A percentile compares a stretch with the other conserved stretches of the same genome.
These are phyloP conservation scores for Vidua chalybeata DNA, from an alignment of 2,113 vertebrate species.

Conservation along the genomic window DNA sequence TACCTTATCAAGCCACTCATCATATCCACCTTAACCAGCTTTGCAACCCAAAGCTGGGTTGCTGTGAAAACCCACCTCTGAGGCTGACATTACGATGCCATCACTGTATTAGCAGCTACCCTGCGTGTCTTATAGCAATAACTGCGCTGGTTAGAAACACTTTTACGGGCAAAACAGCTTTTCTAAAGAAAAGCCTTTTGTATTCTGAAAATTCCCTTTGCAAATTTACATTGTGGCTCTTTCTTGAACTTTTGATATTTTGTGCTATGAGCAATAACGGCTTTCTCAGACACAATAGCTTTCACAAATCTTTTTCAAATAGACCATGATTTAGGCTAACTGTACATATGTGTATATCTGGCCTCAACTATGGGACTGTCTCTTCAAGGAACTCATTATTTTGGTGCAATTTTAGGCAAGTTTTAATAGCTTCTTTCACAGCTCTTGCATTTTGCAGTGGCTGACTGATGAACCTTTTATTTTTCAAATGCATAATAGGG, in stretches of 20 bases:
- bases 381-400: background rate
- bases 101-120: background rate
- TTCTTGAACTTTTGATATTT: conserved; percentile 4
- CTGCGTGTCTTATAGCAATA: background rate
- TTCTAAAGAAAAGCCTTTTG: background rate
- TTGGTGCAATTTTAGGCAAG: background rate
- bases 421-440: background rate
- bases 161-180: background rate
- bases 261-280: background rate
- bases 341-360: background rate
- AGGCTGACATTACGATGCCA: background rate
- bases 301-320: background rate
- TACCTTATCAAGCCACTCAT: background rate
- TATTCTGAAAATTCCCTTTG: background rate
- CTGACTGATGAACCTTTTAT: background rate
- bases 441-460: background rate
- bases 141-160: background rate
- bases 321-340: background rate
- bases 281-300: background rate
- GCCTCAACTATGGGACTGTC: background rate
- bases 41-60: background rate
- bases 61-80: background rate
- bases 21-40: background rate
- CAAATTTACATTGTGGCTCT: background rate
- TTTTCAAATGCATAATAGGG: background rate